These are phyloP conservation scores for Ptycholaimellus sp. DNA, from an alignment of 2,888 invertebrate species.

Conservation along the genomic window DNA sequence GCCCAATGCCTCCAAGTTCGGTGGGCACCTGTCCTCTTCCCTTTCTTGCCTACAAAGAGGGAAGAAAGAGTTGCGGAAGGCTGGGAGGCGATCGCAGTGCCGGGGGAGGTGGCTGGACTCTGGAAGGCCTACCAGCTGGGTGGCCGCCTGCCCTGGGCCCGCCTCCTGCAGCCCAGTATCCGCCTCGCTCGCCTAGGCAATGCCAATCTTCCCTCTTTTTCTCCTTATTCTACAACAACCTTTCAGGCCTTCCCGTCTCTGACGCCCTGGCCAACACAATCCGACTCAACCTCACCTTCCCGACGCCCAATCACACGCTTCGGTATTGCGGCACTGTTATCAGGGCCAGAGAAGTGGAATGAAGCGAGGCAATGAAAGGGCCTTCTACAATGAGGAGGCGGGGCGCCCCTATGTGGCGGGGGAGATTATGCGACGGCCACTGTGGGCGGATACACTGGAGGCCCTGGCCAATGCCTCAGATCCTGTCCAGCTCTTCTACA, in stretches of 20 bases:
- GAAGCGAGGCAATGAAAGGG: too few relatives aligned
- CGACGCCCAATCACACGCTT: too few relatives aligned
- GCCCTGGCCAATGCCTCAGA: constrained; percentile 13
- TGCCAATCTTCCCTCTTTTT: not conserved
- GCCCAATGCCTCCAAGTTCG: constrained; percentile 15
- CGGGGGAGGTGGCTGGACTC: constrained; percentile 19
- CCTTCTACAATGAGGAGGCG: too few relatives aligned
- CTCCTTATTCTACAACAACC: not conserved
- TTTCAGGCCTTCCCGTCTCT: constrained; percentile 20
- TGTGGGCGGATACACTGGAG: constrained; percentile 13
- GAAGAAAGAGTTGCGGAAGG: too few relatives aligned
- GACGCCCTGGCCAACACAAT: constrained; percentile 17
- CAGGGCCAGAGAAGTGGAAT: too few relatives aligned
- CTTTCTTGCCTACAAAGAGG: too few relatives aligned
- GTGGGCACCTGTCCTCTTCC: too few relatives aligned
- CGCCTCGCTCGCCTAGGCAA: constrained; percentile 7
- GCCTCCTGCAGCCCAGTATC: constrained; percentile 19
- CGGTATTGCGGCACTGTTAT: too few relatives aligned
- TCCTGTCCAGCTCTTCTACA: constrained; percentile 16
- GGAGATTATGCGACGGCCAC: too few relatives aligned
- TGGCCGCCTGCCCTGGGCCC: constrained; percentile 8
- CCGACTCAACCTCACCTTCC: too few relatives aligned
- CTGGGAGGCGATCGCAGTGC: constrained; percentile 20
- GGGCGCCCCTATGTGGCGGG: too few relatives aligned
- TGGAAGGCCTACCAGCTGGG: constrained; percentile 17